Conservation (phyloP, 2,113 vertebrate species). For the Hyaena hyaena region DNA sequence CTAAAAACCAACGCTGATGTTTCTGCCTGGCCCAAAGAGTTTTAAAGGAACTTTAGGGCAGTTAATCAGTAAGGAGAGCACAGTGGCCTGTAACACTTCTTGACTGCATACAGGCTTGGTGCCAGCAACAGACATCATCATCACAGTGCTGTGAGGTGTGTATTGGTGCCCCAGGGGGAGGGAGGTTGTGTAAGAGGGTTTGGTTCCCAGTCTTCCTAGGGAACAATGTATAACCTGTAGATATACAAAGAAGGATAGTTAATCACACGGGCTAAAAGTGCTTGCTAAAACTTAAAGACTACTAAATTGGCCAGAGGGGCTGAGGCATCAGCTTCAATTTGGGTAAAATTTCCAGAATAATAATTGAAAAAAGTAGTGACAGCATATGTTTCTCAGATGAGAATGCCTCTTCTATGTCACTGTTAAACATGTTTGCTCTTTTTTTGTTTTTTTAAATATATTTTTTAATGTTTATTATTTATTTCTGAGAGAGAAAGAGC, state of each 20-base stretch:
- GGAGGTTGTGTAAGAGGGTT: background rate
- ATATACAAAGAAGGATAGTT: background rate
- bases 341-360: slow-evolving; percentile 2
- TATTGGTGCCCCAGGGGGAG: background rate
- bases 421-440: background rate
- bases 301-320: background rate
- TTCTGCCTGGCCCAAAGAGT: background rate
- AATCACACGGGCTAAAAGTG: background rate
- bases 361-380: background rate
- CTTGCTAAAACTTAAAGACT: background rate
- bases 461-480: too few species aligned
- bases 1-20: background rate
- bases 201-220: background rate
- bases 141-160: background rate
- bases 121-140: background rate
- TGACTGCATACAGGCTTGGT: background rate
- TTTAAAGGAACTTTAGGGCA: background rate
- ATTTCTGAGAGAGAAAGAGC: too few species aligned
- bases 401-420: background rate
- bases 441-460: too few species aligned
- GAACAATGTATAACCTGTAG: too few species aligned
- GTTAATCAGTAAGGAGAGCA: background rate
- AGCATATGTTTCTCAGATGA: background rate
- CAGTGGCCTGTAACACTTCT: background rate
- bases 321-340: background rate